Evolutionary conservation across 2,113 vertebrate species (phyloP).

Genomic region (Blennius ocellaris): DNA sequence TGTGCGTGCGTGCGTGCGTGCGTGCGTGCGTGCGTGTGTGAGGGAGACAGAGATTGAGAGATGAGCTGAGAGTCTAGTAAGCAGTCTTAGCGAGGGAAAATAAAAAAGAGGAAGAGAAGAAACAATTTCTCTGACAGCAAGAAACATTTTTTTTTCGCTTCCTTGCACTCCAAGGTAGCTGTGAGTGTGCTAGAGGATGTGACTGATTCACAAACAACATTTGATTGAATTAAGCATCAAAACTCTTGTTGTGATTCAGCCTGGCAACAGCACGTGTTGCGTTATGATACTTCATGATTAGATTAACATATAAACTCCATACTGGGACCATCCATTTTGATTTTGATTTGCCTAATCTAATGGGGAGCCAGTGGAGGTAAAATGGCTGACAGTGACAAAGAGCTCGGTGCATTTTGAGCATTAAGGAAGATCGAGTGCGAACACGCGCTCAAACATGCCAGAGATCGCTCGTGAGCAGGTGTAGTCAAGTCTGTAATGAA

Average conservation of each 20-base stretch:
- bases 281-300: slow-evolving; percentile 64
- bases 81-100: slow-evolving; percentile 71
- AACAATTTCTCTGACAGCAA: slow-evolving; percentile 77
- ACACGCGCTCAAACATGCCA: slow-evolving; percentile 54
- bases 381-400: slow-evolving; percentile 81
- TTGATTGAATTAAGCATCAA: slow-evolving; percentile 76
- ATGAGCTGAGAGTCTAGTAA: slow-evolving; percentile 76
- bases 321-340: slow-evolving; percentile 78
- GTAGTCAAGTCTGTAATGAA: slow-evolving; percentile 66
- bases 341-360: slow-evolving; percentile 77
- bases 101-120: slow-evolving; percentile 64
- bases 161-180: slow-evolving; percentile 47
- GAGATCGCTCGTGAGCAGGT: slow-evolving; percentile 58
- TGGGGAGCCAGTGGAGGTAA: slow-evolving; percentile 70
- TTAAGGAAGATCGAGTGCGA: slow-evolving; percentile 66
- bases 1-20: too few relatives aligned
- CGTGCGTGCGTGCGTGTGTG: too few relatives aligned
- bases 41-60: slow-evolving; percentile 74
- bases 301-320: slow-evolving; percentile 69
- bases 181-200: slow-evolving; percentile 56
- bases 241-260: slow-evolving; percentile 43
- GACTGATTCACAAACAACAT: slow-evolving; percentile 71
- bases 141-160: slow-evolving; percentile 23
- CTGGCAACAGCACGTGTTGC: slow-evolving; percentile 54
- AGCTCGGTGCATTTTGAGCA: slow-evolving; percentile 57